Evolutionary conservation across 2,113 vertebrate species (phyloP).

Genomic region (Semnornis frantzii): DNA sequence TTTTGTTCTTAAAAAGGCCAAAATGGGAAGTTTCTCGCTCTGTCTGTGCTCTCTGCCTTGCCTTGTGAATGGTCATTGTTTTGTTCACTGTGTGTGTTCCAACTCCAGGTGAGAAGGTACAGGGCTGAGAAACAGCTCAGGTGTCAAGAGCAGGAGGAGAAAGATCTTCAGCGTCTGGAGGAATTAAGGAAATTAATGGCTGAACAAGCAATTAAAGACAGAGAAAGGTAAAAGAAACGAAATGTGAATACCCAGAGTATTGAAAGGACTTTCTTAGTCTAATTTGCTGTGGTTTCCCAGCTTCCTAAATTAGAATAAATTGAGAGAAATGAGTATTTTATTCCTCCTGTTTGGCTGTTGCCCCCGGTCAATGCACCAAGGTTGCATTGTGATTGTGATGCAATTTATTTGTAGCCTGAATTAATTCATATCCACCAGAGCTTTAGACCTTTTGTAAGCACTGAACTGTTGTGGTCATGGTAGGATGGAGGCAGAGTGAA

Average conservation of each 20-base stretch:
- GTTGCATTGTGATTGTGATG: not conserved
- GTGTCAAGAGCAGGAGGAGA: slow-evolving; percentile 80
- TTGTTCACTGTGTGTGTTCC: slow-evolving; percentile 39
- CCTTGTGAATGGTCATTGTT: not conserved
- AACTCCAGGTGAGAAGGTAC: slow-evolving; percentile 85
- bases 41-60: not conserved
- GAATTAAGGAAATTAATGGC: slow-evolving; percentile 84
- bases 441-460: not conserved
- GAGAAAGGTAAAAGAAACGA: slow-evolving; percentile 80
- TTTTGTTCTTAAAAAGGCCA: not conserved
- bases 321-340: not conserved
- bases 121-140: slow-evolving; percentile 82
- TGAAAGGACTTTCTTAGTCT: not conserved
- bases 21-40: not conserved
- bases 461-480: not conserved
- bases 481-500: not conserved
- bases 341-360: not conserved
- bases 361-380: not conserved
- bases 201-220: slow-evolving; percentile 86
- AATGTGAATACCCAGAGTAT: not conserved
- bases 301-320: not conserved
- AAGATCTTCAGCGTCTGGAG: slow-evolving; percentile 79
- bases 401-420: not conserved
- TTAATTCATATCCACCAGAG: not conserved
- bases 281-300: not conserved